Evolutionary conservation across 2,113 vertebrate genomes (phyloP).

Genomic region (Xiphophorus couchianus): DNA sequence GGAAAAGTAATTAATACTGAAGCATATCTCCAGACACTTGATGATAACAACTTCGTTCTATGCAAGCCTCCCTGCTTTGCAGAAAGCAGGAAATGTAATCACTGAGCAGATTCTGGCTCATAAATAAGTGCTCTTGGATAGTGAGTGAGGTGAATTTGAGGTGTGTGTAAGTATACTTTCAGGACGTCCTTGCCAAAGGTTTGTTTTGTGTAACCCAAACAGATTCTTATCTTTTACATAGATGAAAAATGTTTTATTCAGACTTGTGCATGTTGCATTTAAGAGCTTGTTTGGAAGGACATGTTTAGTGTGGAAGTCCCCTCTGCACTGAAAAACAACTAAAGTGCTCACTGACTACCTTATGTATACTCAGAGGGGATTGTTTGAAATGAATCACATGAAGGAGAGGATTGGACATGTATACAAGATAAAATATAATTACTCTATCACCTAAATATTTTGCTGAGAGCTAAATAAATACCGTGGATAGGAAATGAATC

Average conservation of each 20-base stretch:
- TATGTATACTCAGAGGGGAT: conserved; percentile 67
- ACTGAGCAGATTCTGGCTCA: conserved; percentile 33
- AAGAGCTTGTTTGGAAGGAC: conserved; percentile 50
- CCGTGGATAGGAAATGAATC: conserved; percentile 66
- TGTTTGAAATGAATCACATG: conserved; percentile 78
- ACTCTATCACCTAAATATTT: conserved; percentile 78
- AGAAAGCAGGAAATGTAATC: conserved; percentile 62
- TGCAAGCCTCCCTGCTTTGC: conserved; percentile 46
- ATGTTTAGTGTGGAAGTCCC: conserved; percentile 68
- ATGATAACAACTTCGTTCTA: conserved; percentile 60
- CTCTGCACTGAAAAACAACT: conserved; percentile 57
- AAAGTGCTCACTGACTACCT: conserved; percentile 70
- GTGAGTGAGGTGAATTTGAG: conserved; percentile 47
- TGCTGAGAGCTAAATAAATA: conserved; percentile 76
- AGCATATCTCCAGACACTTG: conserved; percentile 54
- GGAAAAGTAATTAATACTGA: conserved; percentile 65
- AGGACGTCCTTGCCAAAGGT: conserved; percentile 27
- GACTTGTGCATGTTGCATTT: conserved; percentile 57
- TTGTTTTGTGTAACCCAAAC: conserved; percentile 46
- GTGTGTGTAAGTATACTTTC: conserved; percentile 36
- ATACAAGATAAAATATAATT: conserved; percentile 80
- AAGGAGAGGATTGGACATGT: conserved; percentile 66
- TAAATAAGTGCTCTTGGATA: conserved; percentile 49
- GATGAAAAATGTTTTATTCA: conserved; percentile 49
- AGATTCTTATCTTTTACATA: conserved; percentile 46